phyloP scores from a whole-genome alignment of 2,888 invertebrate species.

The Ctenicera cuprea region DNA sequence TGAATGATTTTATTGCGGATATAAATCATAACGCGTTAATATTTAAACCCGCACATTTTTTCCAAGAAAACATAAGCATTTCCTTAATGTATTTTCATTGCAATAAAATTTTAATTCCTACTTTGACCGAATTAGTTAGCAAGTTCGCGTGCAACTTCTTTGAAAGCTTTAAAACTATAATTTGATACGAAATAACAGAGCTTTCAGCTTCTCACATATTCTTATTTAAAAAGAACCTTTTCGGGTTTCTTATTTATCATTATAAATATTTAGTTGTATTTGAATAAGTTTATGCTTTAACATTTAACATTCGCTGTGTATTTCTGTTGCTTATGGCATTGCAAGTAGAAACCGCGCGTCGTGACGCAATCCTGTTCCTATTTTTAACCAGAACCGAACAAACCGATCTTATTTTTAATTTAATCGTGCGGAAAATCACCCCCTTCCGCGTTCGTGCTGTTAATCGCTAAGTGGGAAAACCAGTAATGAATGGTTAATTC shows the following conservation, averaged over 20 bases:
- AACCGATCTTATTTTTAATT: constrained; percentile 22
- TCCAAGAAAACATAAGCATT: too few relatives aligned
- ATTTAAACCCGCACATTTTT: too few relatives aligned
- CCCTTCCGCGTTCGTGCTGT: constrained; percentile 17
- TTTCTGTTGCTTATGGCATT: not conserved
- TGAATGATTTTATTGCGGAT: too few relatives aligned
- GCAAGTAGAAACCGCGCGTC: too few relatives aligned
- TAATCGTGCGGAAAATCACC: constrained; percentile 16
- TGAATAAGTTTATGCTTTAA: not conserved
- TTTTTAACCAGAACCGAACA: constrained; percentile 13
- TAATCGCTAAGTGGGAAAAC: constrained; percentile 14
- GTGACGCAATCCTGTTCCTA: not conserved
- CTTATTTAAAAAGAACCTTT: not conserved
- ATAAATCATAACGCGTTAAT: too few relatives aligned
- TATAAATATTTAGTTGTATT: not conserved
- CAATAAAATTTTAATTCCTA: not conserved
- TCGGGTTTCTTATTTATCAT: not conserved
- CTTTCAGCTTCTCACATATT: not conserved
- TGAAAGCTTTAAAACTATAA: not conserved
- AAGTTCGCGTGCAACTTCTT: not conserved
- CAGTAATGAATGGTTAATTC: constrained; percentile 17
- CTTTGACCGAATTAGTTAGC: not conserved
- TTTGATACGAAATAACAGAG: not conserved
- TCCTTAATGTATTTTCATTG: too few relatives aligned
- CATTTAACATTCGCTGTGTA: not conserved